These are phyloP conservation scores for Hemistola chrysoprasaria DNA, from an alignment of 2,888 invertebrate species.

Conservation along the genomic window DNA sequence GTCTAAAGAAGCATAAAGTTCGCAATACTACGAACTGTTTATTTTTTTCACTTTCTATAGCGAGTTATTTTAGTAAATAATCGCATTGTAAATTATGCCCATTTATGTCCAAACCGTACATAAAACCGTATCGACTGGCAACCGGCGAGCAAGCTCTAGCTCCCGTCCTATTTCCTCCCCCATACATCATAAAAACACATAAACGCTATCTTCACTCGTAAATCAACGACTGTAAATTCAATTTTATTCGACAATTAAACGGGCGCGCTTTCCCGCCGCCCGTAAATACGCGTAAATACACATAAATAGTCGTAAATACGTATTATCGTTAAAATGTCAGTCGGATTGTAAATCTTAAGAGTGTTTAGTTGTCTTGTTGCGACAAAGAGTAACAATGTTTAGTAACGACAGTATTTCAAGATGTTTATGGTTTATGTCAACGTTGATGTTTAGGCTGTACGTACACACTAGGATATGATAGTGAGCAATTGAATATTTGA, in stretches of 20 bases:
- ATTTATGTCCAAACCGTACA: no score
- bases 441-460: slow-evolving; percentile 14
- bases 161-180: slow-evolving; percentile 6
- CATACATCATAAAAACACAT: slow-evolving; percentile 15
- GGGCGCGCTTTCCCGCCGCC: slow-evolving; percentile 70
- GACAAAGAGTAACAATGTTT: slow-evolving; percentile 29
- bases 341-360: slow-evolving; percentile 61
- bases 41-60: no score
- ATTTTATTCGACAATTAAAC: slow-evolving; percentile 82
- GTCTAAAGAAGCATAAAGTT: no score
- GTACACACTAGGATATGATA: no score
- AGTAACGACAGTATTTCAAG: slow-evolving; percentile 20
- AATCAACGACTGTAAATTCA: slow-evolving; percentile 77
- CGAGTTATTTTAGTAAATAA: no score
- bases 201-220: slow-evolving; percentile 38
- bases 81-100: no score
- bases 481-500: no score
- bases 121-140: no score
- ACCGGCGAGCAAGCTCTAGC: no score
- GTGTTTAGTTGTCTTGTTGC: slow-evolving; percentile 27
- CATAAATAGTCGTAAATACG: slow-evolving; percentile 79
- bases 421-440: slow-evolving; percentile 16
- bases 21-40: no score
- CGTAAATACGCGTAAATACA: slow-evolving; percentile 57
- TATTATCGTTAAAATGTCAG: slow-evolving; percentile 81